Base-by-base conservation (phyloP, 2,797 vertebrate genomes). In the Halcyon leucocephala region DNA sequence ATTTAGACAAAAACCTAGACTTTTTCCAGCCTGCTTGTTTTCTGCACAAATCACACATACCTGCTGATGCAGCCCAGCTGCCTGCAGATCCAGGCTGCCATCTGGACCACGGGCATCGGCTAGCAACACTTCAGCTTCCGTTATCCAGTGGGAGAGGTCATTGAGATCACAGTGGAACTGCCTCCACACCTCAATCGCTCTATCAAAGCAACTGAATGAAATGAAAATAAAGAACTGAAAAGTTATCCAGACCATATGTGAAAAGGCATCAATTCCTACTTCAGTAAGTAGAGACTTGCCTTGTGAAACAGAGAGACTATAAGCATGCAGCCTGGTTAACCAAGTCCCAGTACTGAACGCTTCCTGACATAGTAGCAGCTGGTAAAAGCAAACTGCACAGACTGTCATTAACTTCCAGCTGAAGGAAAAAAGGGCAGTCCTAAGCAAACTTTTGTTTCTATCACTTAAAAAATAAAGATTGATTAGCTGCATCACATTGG, bases 111-210 rank as follows among this genome's bases (percentile, higher is more conserved):
- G 61, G 24, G 98, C 97, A 35, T 99, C 98, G 0, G 98, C 97
- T 93, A 99, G 93, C 44, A 98, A 64, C 6, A 74, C 96, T 94
- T 99, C 99, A 0, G 99, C 98, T 88, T 99, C 98, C 0, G 94
- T 97, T 87, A 99, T 85, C 99, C 99, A 99, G 96, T 99, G 99
- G 21, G 97, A 98, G 42, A 99, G 95, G 88, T 99, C 99, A 9
- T 97, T 99, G 78, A 99, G 97, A 81, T 99, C 99, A 54, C 98
- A 98, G 88, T 99, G 99, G 94, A 99, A 99, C 90, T 98, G 98
- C 41, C 98, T 98, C 99, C 99, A 99, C 15, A 98, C 98, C 96
- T 99, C 99, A 9, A 99, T 6, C 0, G 99, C 98, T 16, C 98
- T 97, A 51, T 99, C 99, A 57, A 99, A 99, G 82, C 93, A 90